Evolutionary conservation across 1,140 invertebrate species (phyloP).

Genomic region (Eupristina koningsbergeri): DNA sequence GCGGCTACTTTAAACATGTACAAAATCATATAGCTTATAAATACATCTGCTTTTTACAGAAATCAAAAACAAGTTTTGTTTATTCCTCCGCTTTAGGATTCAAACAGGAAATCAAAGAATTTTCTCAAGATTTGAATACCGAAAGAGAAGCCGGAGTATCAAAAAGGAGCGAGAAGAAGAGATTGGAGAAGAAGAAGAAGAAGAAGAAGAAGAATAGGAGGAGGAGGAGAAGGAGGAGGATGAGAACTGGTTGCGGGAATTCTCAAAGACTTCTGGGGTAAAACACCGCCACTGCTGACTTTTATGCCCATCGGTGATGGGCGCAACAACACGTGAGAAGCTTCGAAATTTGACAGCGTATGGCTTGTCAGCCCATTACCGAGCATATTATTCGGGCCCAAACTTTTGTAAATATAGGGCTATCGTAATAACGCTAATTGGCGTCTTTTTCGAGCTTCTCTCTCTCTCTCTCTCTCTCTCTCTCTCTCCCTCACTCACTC

Average conservation of each 20-base stretch:
- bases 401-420: conserved; percentile 29
- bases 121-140: conserved; percentile 20
- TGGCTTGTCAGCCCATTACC: conserved; percentile 54
- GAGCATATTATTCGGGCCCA: conserved; percentile 48
- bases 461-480: too few relatives aligned
- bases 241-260: conserved; percentile 50
- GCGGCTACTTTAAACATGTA: conserved; percentile 16
- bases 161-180: neutral
- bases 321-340: conserved; percentile 22
- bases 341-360: conserved; percentile 54
- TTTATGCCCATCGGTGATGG: conserved; percentile 24
- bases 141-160: conserved; percentile 9
- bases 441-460: conserved; percentile 33
- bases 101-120: conserved; percentile 43
- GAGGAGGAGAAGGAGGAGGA: neutral
- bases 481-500: too few relatives aligned
- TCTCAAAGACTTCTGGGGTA: conserved; percentile 2
- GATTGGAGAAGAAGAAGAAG: neutral
- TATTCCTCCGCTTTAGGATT: neutral
- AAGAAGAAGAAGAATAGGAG: neutral
- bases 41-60: neutral
- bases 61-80: neutral
- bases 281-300: neutral
- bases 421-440: conserved; percentile 47
- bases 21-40: neutral